phyloP scores from a whole-genome alignment of 2,113 vertebrate species.

The Actinemys pallida region DNA sequence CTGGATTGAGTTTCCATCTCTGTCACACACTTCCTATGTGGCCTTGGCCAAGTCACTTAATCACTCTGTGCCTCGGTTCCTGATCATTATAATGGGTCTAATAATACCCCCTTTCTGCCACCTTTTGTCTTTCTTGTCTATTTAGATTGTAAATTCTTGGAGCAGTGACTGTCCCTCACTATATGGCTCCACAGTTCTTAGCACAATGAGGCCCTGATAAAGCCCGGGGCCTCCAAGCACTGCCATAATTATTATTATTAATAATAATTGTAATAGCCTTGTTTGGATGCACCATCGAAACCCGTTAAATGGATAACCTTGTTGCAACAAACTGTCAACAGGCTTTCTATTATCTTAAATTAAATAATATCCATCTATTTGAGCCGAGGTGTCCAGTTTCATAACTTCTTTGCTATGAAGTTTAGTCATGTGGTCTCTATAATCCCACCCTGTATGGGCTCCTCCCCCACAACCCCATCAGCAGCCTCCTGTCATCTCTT shows the following conservation, averaged over 20 bases:
- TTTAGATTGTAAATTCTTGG: background rate
- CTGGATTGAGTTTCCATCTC: background rate
- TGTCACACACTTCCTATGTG: background rate
- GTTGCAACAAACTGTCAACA: background rate
- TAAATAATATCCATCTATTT: background rate
- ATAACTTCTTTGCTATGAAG: background rate
- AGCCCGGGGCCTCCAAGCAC: background rate
- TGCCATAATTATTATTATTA: background rate
- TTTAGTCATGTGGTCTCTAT: background rate
- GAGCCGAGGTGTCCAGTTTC: background rate
- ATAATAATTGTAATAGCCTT: background rate
- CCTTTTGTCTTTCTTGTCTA: background rate
- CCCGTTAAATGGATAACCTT: background rate
- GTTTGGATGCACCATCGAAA: background rate
- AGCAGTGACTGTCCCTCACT: background rate
- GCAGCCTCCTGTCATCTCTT: background rate
- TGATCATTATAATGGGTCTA: background rate
- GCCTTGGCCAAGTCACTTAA: background rate
- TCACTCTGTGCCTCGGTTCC: background rate
- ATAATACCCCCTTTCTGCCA: background rate
- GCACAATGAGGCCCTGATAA: background rate
- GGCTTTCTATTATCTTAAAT: background rate
- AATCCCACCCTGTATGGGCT: background rate
- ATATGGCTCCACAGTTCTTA: background rate
- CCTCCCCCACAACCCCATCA: background rate